Evolutionary conservation across 2,113 vertebrate species (phyloP).

Genomic region (Periophthalmus modestus): DNA sequence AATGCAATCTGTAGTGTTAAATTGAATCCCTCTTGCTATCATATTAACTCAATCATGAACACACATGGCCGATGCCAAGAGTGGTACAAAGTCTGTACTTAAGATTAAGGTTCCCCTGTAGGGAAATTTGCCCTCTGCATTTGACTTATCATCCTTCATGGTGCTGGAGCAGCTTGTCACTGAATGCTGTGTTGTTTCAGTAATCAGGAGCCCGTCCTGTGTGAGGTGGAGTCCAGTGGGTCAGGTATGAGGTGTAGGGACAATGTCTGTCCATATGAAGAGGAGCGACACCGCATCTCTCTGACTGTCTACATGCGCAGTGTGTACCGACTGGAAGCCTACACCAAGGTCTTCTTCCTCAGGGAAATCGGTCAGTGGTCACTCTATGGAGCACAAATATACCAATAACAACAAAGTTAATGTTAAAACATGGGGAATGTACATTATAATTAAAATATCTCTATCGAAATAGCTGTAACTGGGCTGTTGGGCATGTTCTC

Average conservation of each 20-base stretch:
- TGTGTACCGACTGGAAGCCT: conserved; percentile 61
- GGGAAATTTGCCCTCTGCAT: no score
- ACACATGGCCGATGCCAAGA: no score
- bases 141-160: no score
- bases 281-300: conserved; percentile 66
- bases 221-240: conserved; percentile 57
- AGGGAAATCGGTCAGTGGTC: conserved; percentile 72
- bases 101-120: background rate
- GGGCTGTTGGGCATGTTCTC: no score
- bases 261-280: conserved; percentile 53
- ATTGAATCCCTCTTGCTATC: no score
- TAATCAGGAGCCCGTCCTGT: conserved; percentile 43
- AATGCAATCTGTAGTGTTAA: no score
- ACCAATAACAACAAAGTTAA: background rate
- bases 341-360: conserved; percentile 68
- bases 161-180: background rate
- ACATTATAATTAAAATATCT: background rate
- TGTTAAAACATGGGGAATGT: background rate
- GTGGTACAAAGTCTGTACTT: background rate
- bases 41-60: no score
- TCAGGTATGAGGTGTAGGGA: conserved; percentile 57
- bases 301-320: conserved; percentile 63
- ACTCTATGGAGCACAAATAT: background rate
- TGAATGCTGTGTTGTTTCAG: conserved; percentile 37
- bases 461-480: background rate